A percentile compares a stretch with the other conserved stretches of the same genome.
Evolutionary conservation across 2,888 invertebrate species (phyloP).

Genomic region (Catocala sponsa): DNA sequence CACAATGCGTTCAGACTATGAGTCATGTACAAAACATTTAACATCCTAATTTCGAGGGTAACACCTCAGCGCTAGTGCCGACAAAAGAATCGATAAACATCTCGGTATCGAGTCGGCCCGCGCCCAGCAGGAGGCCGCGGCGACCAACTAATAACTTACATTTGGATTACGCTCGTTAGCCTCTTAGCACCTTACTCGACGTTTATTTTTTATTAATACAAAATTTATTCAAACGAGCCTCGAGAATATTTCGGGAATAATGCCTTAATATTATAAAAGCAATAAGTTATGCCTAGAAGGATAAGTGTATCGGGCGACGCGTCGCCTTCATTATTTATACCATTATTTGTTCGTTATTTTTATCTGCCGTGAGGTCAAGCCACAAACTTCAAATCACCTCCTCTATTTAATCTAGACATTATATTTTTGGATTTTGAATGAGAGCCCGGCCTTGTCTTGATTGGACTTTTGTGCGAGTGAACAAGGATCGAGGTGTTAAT

Average conservation of each 20-base stretch:
- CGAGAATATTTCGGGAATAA: constrained; percentile 81
- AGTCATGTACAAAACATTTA: constrained; percentile 85
- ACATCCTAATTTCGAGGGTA: constrained; percentile 86
- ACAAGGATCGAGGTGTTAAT: constrained; percentile 49
- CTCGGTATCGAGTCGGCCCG: constrained; percentile 71
- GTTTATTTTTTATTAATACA: constrained; percentile 84
- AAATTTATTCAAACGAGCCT: constrained; percentile 82
- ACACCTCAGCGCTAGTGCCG: constrained; percentile 84
- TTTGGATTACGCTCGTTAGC: constrained; percentile 86
- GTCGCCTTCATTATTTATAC: constrained; percentile 70
- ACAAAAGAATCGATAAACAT: constrained; percentile 85
- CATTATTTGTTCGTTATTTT: constrained; percentile 66
- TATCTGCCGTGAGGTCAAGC: constrained; percentile 54
- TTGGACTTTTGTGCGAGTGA: constrained; percentile 53
- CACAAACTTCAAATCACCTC: constrained; percentile 36
- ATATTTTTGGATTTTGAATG: constrained; percentile 56
- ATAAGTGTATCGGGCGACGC: constrained; percentile 66
- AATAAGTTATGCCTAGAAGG: constrained; percentile 80
- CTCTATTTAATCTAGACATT: constrained; percentile 50
- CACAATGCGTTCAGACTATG: constrained; percentile 75
- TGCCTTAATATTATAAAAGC: constrained; percentile 78
- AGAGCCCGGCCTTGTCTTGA: constrained; percentile 59
- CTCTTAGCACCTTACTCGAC: constrained; percentile 85
- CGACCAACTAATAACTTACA: constrained; percentile 84
- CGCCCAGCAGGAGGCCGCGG: constrained; percentile 77